These are phyloP conservation scores for Drosophila ercepeae DNA, from an alignment of 1,140 invertebrate genomes.

Conservation along the genomic window DNA sequence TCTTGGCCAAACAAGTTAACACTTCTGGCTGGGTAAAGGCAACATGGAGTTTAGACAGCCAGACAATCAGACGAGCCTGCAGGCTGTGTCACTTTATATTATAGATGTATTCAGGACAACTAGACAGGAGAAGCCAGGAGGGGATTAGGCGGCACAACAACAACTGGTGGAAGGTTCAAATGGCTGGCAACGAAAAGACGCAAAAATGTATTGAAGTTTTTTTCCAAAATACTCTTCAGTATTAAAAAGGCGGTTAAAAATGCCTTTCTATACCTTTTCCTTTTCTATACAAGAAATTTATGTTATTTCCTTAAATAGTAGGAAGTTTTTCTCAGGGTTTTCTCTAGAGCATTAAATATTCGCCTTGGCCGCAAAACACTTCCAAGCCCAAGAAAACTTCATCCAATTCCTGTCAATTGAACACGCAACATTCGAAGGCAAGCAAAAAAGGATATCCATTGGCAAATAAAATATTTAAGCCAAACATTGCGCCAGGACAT, in stretches of 20 bases:
- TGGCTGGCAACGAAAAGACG: conserved; percentile 30
- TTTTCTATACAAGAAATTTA: too few relatives aligned
- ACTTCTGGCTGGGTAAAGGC: conserved; percentile 34
- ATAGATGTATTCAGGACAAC: conserved; percentile 6
- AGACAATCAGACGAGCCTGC: conserved; percentile 62
- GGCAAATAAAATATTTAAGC: conserved; percentile 70
- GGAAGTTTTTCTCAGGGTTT: background rate
- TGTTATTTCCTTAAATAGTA: background rate
- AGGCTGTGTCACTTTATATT: conserved; percentile 33
- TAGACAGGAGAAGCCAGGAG: conserved; percentile 6
- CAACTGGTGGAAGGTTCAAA: conserved; percentile 29
- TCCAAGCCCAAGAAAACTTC: conserved; percentile 12
- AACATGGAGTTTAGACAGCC: conserved; percentile 29
- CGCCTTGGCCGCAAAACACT: background rate
- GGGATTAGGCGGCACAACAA: conserved; percentile 24
- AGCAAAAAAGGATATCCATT: conserved; percentile 32
- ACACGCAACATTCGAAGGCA: conserved; percentile 31
- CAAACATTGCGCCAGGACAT: conserved; percentile 59
- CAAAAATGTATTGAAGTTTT: conserved; percentile 20
- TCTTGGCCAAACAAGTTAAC: conserved; percentile 75
- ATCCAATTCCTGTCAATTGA: conserved; percentile 41
- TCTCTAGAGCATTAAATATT: conserved; percentile 18
- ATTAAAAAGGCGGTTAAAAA: too few relatives aligned
- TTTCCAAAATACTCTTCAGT: conserved; percentile 11
- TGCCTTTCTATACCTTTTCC: too few relatives aligned